These are phyloP conservation scores for Leucopsar rothschildi DNA, from an alignment of 2,113 vertebrate genomes.

Conservation along the genomic window DNA sequence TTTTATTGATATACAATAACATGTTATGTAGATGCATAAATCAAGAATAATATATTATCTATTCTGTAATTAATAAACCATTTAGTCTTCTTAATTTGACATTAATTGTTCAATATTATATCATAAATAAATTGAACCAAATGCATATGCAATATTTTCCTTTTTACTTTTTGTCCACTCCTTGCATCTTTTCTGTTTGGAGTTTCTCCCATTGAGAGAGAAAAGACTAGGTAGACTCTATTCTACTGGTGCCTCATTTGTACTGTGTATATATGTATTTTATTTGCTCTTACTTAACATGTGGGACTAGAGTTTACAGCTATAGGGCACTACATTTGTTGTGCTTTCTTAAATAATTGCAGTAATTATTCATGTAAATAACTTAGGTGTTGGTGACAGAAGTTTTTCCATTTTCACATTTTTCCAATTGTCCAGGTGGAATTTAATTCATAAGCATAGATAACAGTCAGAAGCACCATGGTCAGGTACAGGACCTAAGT, in stretches of 20 bases:
- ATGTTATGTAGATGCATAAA: slow-evolving; percentile 21
- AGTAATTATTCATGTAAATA: background rate
- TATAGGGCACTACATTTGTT: background rate
- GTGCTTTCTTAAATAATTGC: background rate
- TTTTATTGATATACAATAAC: slow-evolving; percentile 38
- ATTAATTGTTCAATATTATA: background rate
- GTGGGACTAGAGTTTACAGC: background rate
- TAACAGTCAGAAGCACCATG: slow-evolving; percentile 16
- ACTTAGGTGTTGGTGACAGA: background rate
- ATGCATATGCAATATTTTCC: background rate
- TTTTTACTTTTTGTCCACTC: background rate
- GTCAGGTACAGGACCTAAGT: background rate
- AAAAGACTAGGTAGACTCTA: background rate
- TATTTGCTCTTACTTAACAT: background rate
- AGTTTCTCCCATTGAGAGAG: background rate
- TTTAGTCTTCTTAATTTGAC: slow-evolving; percentile 24
- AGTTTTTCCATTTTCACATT: background rate
- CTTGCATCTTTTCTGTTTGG: background rate
- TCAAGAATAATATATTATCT: background rate
- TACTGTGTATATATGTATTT: background rate
- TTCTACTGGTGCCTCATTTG: background rate
- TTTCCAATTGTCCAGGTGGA: slow-evolving; percentile 41
- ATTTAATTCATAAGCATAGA: slow-evolving; percentile 31
- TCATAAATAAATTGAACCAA: slow-evolving; percentile 22
- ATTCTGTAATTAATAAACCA: slow-evolving; percentile 40